These are phyloP conservation scores for Anthopleura sola DNA, from an alignment of 64 coral and sea anemone species.

Conservation along the genomic window DNA sequence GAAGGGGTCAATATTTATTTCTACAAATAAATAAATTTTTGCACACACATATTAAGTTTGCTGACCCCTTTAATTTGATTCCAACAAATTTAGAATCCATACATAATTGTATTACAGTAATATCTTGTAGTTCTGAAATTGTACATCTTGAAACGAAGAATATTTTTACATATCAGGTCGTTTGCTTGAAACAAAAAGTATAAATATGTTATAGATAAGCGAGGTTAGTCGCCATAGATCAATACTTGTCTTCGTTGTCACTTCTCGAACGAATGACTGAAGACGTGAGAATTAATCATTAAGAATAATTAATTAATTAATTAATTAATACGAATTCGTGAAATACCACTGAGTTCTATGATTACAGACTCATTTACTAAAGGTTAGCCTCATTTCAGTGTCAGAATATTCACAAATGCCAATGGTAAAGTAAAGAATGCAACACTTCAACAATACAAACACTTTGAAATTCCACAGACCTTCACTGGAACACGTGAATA, in stretches of 20 bases:
- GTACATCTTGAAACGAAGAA: neutral
- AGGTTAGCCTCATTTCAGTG: too few relatives aligned
- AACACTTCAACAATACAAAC: too few relatives aligned
- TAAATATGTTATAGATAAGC: neutral
- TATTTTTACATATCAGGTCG: neutral
- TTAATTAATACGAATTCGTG: neutral
- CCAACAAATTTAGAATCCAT: neutral
- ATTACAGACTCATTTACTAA: too few relatives aligned
- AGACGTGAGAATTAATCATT: neutral
- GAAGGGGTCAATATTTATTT: too few relatives aligned
- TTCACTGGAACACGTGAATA: too few relatives aligned
- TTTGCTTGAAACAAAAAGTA: neutral
- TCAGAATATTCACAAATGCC: too few relatives aligned
- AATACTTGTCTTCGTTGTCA: neutral
- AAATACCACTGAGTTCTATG: too few relatives aligned
- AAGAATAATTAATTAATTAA: neutral
- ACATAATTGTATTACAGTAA: neutral
- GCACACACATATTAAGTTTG: too few relatives aligned
- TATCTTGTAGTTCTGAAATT: constrained; percentile 1
- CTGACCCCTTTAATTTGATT: neutral
- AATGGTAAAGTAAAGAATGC: too few relatives aligned
- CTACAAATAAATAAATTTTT: too few relatives aligned
- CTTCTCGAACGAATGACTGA: neutral
- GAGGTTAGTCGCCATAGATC: neutral
- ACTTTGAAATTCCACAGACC: too few relatives aligned